Evolutionary conservation across 2,888 invertebrate genomes (phyloP).

Genomic region (Eilema caniola): DNA sequence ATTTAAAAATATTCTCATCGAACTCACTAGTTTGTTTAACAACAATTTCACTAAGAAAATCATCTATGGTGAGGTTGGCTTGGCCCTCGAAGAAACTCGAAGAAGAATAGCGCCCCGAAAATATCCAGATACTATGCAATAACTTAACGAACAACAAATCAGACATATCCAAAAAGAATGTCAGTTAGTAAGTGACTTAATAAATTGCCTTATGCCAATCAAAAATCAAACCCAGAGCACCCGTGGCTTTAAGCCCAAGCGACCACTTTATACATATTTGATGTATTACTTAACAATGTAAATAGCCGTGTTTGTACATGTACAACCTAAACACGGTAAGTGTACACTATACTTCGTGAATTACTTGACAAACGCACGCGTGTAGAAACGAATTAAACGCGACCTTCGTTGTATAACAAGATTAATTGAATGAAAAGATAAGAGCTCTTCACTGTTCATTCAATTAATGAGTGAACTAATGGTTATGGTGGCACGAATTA

Average conservation of each 20-base stretch:
- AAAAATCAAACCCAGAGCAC: neutral
- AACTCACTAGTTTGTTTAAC: too few relatives aligned
- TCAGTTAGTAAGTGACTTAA: neutral
- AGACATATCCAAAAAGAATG: neutral
- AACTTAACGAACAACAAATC: too few relatives aligned
- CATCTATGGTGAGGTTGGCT: too few relatives aligned
- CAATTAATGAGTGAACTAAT: conserved; percentile 55
- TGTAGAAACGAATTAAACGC: conserved; percentile 55
- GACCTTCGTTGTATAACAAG: conserved; percentile 55
- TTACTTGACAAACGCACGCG: conserved; percentile 39
- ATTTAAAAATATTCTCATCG: too few relatives aligned
- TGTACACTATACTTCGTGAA: conserved; percentile 28
- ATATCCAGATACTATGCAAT: too few relatives aligned
- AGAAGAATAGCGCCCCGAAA: too few relatives aligned
- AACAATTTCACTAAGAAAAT: too few relatives aligned
- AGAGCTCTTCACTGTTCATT: conserved; percentile 57
- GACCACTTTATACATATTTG: neutral
- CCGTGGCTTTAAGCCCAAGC: neutral
- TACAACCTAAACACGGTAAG: conserved; percentile 40
- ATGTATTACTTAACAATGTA: conserved; percentile 21
- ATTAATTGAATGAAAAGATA: conserved; percentile 70
- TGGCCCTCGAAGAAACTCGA: too few relatives aligned
- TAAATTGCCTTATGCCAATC: neutral
- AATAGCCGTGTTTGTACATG: conserved; percentile 29
- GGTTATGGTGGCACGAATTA: conserved; percentile 48